Evolutionary conservation across 1,140 invertebrate species (phyloP).

Genomic region (Hermatobates lingyangjiaoensis): DNA sequence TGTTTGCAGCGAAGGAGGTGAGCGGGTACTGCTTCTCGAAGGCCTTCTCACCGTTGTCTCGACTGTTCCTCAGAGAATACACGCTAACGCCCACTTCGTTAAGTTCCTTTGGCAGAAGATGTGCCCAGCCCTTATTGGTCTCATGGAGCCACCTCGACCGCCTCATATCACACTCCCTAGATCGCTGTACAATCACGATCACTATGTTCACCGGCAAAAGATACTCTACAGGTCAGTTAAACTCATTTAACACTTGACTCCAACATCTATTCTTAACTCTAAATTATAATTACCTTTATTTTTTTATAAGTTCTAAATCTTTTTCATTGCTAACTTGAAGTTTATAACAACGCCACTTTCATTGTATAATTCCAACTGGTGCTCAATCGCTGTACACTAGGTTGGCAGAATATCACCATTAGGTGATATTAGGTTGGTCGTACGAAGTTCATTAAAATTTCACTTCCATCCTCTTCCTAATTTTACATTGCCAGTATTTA

Average conservation of each 20-base stretch:
- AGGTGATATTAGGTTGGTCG: no score
- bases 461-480: no score
- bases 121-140: slow-evolving; percentile 68
- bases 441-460: no score
- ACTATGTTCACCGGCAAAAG: slow-evolving; percentile 39
- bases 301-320: not conserved
- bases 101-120: slow-evolving; percentile 81
- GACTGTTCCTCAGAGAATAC: slow-evolving; percentile 58
- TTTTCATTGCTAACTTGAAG: no score
- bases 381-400: no score
- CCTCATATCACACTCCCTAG: slow-evolving; percentile 50
- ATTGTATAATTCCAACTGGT: no score
- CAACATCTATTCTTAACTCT: no score
- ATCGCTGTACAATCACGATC: not conserved
- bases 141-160: slow-evolving; percentile 59
- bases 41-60: slow-evolving; percentile 67
- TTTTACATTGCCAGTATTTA: no score
- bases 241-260: slow-evolving; percentile 3
- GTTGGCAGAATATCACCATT: no score
- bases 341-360: no score
- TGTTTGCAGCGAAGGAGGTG: no score
- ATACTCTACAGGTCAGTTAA: slow-evolving; percentile 57
- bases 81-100: slow-evolving; percentile 62
- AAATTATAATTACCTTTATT: not conserved
- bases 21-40: slow-evolving; percentile 53